Evolutionary conservation across 2,113 vertebrate genomes (phyloP).

Genomic region (Brachyistius frenatus): DNA sequence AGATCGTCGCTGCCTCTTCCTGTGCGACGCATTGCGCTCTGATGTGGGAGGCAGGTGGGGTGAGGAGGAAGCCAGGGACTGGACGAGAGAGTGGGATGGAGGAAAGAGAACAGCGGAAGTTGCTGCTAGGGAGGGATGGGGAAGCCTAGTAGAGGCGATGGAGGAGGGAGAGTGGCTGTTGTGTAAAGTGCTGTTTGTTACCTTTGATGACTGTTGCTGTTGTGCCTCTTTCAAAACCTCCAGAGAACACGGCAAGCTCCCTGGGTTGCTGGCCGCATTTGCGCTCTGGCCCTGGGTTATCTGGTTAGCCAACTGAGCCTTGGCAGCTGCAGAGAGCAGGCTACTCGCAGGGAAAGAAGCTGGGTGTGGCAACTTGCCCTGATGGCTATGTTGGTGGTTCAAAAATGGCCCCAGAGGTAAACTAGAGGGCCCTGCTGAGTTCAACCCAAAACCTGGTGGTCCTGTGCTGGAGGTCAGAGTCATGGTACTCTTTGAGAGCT

Average conservation of each 20-base stretch:
- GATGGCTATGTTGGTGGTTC: conserved; percentile 84
- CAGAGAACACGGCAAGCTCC: conserved; percentile 59
- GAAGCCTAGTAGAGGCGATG: conserved; percentile 68
- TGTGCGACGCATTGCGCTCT: conserved; percentile 71
- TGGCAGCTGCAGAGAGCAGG: conserved; percentile 91
- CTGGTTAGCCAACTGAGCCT: conserved; percentile 89
- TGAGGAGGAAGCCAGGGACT: conserved; percentile 72
- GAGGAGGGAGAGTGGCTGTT: conserved; percentile 77
- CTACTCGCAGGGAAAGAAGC: conserved; percentile 90
- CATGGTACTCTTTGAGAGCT: conserved; percentile 60
- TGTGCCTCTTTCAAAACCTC: conserved; percentile 76
- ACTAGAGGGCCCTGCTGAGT: conserved; percentile 79
- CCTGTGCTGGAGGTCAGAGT: conserved; percentile 75
- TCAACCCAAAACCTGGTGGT: conserved; percentile 68
- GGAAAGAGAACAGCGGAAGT: conserved; percentile 75
- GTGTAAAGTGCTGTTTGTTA: conserved; percentile 93
- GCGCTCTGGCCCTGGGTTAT: conserved; percentile 76
- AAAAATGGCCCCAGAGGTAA: conserved; percentile 81
- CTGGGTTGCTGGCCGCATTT: conserved; percentile 74
- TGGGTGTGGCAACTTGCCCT: conserved; percentile 83
- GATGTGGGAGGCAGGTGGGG: conserved; percentile 69
- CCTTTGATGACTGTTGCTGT: conserved; percentile 79
- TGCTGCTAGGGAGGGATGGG: conserved; percentile 70
- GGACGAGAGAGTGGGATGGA: conserved; percentile 73
- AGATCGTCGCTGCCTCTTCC: conserved; percentile 77